phyloP scores from a whole-genome alignment of 1,140 invertebrate species.

The Aleiodes sp. region DNA sequence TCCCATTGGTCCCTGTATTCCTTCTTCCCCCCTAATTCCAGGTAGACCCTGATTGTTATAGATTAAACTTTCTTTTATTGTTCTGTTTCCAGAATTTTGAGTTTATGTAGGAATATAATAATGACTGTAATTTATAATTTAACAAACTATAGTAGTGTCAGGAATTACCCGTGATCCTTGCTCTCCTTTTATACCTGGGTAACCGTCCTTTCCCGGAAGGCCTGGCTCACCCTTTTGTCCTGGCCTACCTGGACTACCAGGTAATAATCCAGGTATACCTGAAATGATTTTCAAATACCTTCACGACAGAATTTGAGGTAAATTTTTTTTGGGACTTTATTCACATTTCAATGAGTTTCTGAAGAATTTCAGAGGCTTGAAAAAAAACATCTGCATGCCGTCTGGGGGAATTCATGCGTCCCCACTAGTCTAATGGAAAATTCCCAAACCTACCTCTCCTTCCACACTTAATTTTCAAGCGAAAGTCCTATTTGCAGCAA shows the following conservation, averaged over 20 bases:
- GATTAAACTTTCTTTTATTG: not conserved
- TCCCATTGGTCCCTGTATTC: constrained; percentile 48
- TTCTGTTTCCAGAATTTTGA: too few relatives aligned
- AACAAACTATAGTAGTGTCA: not conserved
- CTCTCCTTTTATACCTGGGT: constrained; percentile 58
- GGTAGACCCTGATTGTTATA: constrained; percentile 50
- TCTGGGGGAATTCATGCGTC: too few relatives aligned
- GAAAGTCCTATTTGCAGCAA: too few relatives aligned
- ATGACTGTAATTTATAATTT: not conserved
- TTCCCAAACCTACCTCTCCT: too few relatives aligned
- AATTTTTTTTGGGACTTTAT: too few relatives aligned
- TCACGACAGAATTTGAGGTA: too few relatives aligned
- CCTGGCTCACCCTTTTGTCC: constrained; percentile 42
- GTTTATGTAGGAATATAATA: not conserved
- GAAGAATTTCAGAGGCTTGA: too few relatives aligned
- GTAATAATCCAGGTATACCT: not conserved
- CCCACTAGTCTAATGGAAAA: too few relatives aligned
- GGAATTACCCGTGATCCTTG: constrained; percentile 38
- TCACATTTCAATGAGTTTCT: too few relatives aligned
- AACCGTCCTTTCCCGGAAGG: constrained; percentile 56
- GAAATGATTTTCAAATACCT: not conserved
- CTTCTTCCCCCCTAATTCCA: constrained; percentile 58
- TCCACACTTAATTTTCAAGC: too few relatives aligned
- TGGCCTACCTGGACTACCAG: not conserved
- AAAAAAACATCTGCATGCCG: too few relatives aligned